Evolutionary conservation across 2,797 vertebrate genomes (phyloP).

Genomic region (Chiroxiphia lanceolata): DNA sequence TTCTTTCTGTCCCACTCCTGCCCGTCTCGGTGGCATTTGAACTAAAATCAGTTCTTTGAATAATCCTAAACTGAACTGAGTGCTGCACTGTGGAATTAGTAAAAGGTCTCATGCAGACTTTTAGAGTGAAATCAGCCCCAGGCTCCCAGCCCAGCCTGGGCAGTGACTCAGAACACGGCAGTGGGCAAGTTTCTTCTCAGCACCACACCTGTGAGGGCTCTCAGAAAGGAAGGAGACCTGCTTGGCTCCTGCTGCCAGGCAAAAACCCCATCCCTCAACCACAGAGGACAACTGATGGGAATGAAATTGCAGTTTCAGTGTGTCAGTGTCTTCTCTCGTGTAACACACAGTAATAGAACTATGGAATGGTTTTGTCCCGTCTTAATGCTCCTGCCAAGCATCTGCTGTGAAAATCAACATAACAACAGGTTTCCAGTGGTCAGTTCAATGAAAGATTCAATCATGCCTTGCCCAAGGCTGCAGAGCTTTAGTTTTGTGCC

Average conservation of each 20-base stretch:
- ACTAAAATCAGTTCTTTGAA: not conserved
- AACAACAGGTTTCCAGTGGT: not conserved
- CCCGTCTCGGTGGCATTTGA: not conserved
- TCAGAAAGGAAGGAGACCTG: not conserved
- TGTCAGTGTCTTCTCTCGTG: not conserved
- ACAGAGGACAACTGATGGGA: not conserved
- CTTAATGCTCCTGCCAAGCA: not conserved
- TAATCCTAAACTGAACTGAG: not conserved
- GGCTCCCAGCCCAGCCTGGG: not conserved
- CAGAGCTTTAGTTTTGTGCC: not conserved
- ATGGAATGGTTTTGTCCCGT: not conserved
- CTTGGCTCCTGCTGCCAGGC: not conserved
- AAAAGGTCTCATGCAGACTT: not conserved
- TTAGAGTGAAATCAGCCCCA: not conserved
- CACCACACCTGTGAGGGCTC: too few relatives aligned
- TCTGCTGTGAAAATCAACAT: not conserved
- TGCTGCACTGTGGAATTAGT: not conserved
- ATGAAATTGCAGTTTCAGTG: not conserved
- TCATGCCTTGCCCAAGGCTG: not conserved
- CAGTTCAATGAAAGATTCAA: not conserved
- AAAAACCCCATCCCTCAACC: not conserved
- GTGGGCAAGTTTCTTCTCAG: not conserved
- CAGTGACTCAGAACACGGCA: not conserved
- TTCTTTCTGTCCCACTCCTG: not conserved
- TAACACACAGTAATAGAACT: not conserved